Conservation (phyloP, 1,140 invertebrate species). For the Apis cerana region DNA sequence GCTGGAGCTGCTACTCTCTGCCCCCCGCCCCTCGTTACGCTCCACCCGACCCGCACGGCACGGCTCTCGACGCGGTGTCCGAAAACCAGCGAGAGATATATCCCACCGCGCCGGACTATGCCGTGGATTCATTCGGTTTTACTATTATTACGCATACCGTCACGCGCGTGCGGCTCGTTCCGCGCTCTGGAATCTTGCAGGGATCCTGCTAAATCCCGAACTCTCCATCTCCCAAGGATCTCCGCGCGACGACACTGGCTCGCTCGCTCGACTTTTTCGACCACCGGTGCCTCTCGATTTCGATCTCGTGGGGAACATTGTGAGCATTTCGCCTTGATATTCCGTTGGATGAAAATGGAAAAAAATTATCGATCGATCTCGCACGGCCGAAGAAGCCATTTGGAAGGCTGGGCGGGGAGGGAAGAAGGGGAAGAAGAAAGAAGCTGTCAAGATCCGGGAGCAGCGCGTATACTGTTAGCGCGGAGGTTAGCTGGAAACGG, state of each 20-base stretch:
- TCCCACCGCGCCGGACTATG: background rate
- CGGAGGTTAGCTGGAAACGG: background rate
- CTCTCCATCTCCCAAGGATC: slow-evolving; percentile 8
- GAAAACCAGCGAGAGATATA: slow-evolving; percentile 37
- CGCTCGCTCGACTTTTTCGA: background rate
- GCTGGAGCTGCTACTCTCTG: slow-evolving; percentile 2
- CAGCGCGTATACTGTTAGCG: background rate
- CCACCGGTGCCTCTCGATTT: slow-evolving; percentile 36
- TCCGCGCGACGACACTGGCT: background rate
- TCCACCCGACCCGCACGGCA: background rate
- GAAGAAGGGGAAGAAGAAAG: no score
- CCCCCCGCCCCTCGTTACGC: background rate
- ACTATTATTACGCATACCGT: slow-evolving; percentile 71
- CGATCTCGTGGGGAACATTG: background rate
- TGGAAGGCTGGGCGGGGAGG: no score
- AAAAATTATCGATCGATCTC: no score
- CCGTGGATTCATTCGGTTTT: slow-evolving; percentile 64
- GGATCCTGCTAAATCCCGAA: background rate
- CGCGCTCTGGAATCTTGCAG: slow-evolving; percentile 25
- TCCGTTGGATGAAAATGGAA: no score
- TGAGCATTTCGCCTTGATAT: background rate
- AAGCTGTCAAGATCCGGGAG: background rate
- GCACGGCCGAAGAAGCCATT: background rate
- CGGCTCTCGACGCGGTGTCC: background rate
- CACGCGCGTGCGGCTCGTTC: slow-evolving; percentile 63